Percentiles rank a stretch among this genome's conserved stretches.
Conservation (phyloP, 2,797 vertebrate genomes). For the Phataginus tetradactyla region DNA sequence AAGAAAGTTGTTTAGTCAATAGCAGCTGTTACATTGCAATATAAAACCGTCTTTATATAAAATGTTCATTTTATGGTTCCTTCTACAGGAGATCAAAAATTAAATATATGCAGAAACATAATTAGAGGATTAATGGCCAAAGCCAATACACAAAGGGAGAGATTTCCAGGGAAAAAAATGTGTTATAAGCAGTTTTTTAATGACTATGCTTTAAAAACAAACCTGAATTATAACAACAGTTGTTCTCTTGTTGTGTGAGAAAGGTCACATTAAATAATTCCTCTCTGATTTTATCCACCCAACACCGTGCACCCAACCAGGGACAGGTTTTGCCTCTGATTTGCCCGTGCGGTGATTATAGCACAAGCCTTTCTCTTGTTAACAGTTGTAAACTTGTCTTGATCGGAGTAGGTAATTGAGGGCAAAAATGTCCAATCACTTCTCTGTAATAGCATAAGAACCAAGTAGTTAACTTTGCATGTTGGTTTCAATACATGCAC, state of each 20-base stretch:
- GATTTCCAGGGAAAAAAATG: constrained; percentile 81
- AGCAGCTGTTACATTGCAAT: constrained; percentile 79
- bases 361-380: constrained; percentile 72
- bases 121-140: constrained; percentile 86
- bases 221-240: constrained; percentile 81
- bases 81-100: constrained; percentile 84
- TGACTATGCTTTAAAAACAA: constrained; percentile 82
- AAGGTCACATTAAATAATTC: constrained; percentile 84
- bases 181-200: constrained; percentile 81
- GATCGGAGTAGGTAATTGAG: constrained; percentile 74
- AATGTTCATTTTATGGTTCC: constrained; percentile 79
- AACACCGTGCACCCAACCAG: constrained; percentile 62
- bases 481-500: constrained; percentile 14
- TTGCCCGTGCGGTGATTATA: constrained; percentile 78
- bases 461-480: constrained; percentile 42
- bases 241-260: constrained; percentile 79
- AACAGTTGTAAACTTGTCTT: constrained; percentile 73
- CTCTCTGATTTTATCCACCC: constrained; percentile 75
- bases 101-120: constrained; percentile 82
- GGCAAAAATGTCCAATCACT: constrained; percentile 39
- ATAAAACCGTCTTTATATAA: constrained; percentile 81
- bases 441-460: constrained; percentile 49
- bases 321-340: constrained; percentile 81
- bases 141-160: constrained; percentile 81
- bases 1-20: constrained; percentile 81